phyloP scores from a whole-genome alignment of 2,113 vertebrate species.

The Noturus placidus region DNA sequence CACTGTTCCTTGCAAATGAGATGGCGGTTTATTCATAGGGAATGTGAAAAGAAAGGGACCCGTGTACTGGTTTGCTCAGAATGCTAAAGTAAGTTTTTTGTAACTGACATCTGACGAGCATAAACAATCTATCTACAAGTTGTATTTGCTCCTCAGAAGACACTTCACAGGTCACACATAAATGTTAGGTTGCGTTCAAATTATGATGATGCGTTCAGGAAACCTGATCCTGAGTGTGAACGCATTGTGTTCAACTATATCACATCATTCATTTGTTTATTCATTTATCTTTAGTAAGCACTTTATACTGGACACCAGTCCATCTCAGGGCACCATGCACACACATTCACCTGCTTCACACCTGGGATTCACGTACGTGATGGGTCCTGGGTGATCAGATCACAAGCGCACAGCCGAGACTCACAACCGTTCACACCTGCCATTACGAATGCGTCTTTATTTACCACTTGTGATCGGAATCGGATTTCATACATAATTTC shows the following conservation, averaged over 20 bases:
- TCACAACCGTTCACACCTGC: neutral
- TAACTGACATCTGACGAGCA: neutral
- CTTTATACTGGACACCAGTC: neutral
- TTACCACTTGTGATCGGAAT: neutral
- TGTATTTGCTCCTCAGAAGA: neutral
- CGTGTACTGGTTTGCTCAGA: neutral
- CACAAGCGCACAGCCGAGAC: neutral
- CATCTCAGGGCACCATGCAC: neutral
- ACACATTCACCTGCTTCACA: neutral
- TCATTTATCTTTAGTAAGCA: neutral
- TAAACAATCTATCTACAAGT: neutral
- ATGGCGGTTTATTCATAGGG: neutral
- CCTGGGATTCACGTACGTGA: neutral
- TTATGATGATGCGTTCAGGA: neutral
- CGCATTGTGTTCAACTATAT: neutral
- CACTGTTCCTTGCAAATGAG: neutral
- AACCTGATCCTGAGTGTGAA: neutral
- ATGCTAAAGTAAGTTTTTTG: neutral
- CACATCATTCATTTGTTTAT: neutral
- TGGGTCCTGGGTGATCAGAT: neutral
- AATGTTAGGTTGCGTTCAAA: neutral
- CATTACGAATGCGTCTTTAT: neutral
- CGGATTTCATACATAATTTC: neutral
- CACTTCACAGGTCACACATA: neutral
- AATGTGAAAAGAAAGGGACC: neutral